A percentile compares a stretch with the other conserved stretches of the same genome.
phyloP scores from a whole-genome alignment of 2,113 vertebrate genomes.

The Eira barbara region DNA sequence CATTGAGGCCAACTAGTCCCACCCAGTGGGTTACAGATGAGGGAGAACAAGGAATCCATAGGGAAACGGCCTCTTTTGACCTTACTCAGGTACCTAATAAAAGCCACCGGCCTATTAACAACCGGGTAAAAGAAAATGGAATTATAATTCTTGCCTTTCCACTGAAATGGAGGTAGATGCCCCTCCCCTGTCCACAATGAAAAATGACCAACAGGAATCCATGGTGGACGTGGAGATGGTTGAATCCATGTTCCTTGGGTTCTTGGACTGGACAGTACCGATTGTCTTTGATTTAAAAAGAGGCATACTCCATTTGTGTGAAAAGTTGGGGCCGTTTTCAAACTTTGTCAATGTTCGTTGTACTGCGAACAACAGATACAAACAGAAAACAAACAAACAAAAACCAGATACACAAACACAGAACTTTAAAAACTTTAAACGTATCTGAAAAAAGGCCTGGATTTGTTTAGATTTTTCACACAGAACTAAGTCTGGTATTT shows the following conservation, averaged over 20 bases:
- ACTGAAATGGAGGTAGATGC: not conserved
- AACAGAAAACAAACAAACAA: not conserved
- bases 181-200: not conserved
- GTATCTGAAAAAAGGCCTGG: not conserved
- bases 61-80: not conserved
- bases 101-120: not conserved
- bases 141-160: not conserved
- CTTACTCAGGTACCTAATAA: not conserved
- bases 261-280: not conserved
- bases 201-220: not conserved
- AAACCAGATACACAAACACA: not conserved
- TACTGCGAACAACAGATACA: not conserved
- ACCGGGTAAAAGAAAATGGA: not conserved
- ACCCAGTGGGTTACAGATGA: not conserved
- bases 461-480: not conserved
- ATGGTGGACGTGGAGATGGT: not conserved
- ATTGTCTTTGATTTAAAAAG: not conserved
- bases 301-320: not conserved
- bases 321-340: not conserved
- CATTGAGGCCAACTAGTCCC: rapidly evolving
- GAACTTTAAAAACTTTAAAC: not conserved
- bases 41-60: not conserved
- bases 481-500: not conserved
- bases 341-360: not conserved
- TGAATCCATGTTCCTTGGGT: not conserved